Base-by-base conservation (phyloP, 2,888 invertebrate species). In the Ennomos erosarius region DNA sequence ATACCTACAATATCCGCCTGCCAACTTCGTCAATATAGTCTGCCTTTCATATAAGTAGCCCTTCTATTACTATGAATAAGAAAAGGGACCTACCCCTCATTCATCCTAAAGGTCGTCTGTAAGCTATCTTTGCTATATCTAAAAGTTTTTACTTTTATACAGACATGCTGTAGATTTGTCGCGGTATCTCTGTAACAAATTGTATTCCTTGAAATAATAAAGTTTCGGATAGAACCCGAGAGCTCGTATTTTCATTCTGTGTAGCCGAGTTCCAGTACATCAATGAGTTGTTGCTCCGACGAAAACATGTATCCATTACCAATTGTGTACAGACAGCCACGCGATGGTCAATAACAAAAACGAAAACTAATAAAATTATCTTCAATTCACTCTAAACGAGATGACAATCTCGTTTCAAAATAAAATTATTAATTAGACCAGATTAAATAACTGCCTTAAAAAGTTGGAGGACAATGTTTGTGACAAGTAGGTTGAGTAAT, bases 401-500 rank as follows among this genome's bases (percentile, higher is more conserved):
- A 12, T 56, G 53, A 65, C 46, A 54, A 57, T 33, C 44, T 57
- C 35, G 55, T 13, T 40, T 58, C 37, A 16, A 48, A 59, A 55
- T 51, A 46, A 56, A 33, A 59, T 57, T 53, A 53, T 26, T 26
- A 26, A 26, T 61, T 54, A 43, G 26, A 13, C 36, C 11, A 11
- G 46, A 47, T 49, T 40, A 51, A 44, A 55, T 53, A 48, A 34
- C 35, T 37, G 12, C 39, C 39, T 43, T 57, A 55, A 62, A 51
- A 60, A 59, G 33, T 49, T 50, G 12, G 26, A 47, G 16, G 43
- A 43, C 33, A 53, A 33, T 65, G 59, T 65, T 63, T 59, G 49
- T 50, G 51, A 52, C 57, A 56, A 59, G 54, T 39, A 47, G 35
- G 42, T 46, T 40, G 50, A 48, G 11, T 48, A 38, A 48, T 48